These are phyloP conservation scores for Drosophila buzzatii DNA, from an alignment of 2,888 invertebrate species.

Conservation along the genomic window DNA sequence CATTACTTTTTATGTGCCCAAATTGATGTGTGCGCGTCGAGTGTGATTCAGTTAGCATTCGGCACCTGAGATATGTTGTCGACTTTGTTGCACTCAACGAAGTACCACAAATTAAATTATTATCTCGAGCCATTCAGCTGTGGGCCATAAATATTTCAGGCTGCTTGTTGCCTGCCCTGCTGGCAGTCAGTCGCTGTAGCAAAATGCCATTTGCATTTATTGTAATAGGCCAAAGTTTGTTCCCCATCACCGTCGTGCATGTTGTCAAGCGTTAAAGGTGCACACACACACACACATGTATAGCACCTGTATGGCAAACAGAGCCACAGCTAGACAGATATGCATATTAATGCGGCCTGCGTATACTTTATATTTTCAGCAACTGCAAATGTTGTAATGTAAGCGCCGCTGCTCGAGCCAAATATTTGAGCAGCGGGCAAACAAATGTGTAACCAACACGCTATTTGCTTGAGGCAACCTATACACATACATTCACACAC, in stretches of 20 bases:
- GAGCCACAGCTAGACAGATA: constrained; percentile 37
- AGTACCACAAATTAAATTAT: constrained; percentile 70
- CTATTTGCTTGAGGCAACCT: constrained; percentile 74
- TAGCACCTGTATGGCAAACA: constrained; percentile 11
- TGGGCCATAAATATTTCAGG: constrained; percentile 55
- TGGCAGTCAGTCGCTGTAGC: neutral
- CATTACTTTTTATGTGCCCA: constrained; percentile 69
- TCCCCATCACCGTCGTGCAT: constrained; percentile 64
- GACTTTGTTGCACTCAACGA: constrained; percentile 61
- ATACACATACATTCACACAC: constrained; percentile 24
- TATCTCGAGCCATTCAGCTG: constrained; percentile 63
- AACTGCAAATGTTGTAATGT: constrained; percentile 61
- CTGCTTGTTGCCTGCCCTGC: neutral
- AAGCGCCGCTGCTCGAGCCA: constrained; percentile 65
- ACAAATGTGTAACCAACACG: constrained; percentile 80
- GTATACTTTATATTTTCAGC: constrained; percentile 76
- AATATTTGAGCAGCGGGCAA: constrained; percentile 76
- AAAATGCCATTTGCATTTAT: constrained; percentile 70
- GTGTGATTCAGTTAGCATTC: constrained; percentile 14
- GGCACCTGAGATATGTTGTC: constrained; percentile 34
- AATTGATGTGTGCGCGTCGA: constrained; percentile 49
- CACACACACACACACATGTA: constrained; percentile 33
- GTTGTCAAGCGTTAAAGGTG: constrained; percentile 67
- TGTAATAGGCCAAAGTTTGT: constrained; percentile 68
- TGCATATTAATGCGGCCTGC: constrained; percentile 72